Base-by-base conservation (phyloP, 2,797 vertebrate genomes). In the Chloroceryle inda region DNA sequence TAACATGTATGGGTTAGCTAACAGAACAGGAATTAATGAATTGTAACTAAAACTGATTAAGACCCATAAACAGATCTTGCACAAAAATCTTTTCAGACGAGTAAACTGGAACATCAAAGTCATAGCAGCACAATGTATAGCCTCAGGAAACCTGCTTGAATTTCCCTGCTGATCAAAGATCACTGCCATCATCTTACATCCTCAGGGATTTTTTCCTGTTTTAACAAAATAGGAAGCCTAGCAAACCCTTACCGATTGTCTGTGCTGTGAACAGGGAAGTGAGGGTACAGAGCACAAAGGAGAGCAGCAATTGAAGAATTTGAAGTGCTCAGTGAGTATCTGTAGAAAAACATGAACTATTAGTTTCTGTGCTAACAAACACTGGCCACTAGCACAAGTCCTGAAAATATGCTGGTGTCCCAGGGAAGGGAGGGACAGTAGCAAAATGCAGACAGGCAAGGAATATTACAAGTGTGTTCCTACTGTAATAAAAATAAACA, bases 241-340 rank as follows among this genome's bases (percentile, higher is more conserved):
- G 1, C 3, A 45, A 56, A 74, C 27, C 58, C 98, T 98, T 97
- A 99, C 99, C 99, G 98, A 96, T 99, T 99, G 96, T 99, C 99
- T 2, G 99, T 99, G 95, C 99, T 99, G 96, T 99, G 99, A 82
- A 99, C 99, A 3, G 99, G 99, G 91, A 99, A 99, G 92, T 99
- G 99, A 9, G 99, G 99, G 95, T 99, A 99, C 35, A 99, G 98
- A 31, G 99, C 99, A 86, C 99, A 99, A 37, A 99, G 99, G 19
- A 99, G 98, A 49, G 99, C 99, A 35, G 99, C 99, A 22, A 99
- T 99, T 68, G 99, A 99, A 9, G 99, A 99, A 96, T 99, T 99
- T 12, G 99, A 99, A 16, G 99, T 99, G 97, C 99, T 99, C 91
- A 99, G 96, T 6, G 99, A 99, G 73, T 99, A 99, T 82, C 99